Conservation (phyloP, 1,140 invertebrate species). For the Luehdorfia chinensis region DNA sequence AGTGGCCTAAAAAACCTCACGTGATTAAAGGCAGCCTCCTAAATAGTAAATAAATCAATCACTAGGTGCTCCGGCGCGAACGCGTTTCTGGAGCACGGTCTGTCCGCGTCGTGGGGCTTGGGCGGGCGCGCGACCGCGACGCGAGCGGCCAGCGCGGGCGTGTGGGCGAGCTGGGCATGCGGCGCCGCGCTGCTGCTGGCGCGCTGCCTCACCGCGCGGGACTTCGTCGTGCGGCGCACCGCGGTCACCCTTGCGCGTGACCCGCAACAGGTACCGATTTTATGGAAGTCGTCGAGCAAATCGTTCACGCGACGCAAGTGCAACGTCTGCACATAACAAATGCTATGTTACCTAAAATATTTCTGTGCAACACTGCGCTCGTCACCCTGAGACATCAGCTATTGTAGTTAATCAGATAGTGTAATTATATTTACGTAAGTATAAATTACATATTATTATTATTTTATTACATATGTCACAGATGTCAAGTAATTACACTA, state of each 20-base stretch:
- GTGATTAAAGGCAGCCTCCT: too few species aligned
- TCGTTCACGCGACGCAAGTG: too few species aligned
- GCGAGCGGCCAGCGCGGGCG: conserved; percentile 46
- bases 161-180: conserved; percentile 57
- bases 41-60: too few species aligned
- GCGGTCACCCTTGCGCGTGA: conserved; percentile 42
- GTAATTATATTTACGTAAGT: too few species aligned
- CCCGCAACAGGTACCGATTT: conserved; percentile 39
- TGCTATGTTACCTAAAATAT: too few species aligned
- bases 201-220: conserved; percentile 55
- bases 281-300: neutral
- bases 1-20: too few species aligned
- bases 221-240: conserved; percentile 47
- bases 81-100: conserved; percentile 31
- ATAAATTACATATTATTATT: neutral
- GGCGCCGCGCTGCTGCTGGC: conserved; percentile 51
- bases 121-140: conserved; percentile 35
- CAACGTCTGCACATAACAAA: too few species aligned
- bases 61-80: conserved; percentile 52
- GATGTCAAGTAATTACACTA: too few species aligned
- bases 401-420: too few species aligned
- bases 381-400: too few species aligned
- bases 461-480: too few species aligned
- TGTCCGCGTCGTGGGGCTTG: conserved; percentile 38
- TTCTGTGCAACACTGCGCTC: too few species aligned